Conservation (phyloP, 53 echinoderm and acorn worm genomes). For the Paracentrotus lividus region DNA sequence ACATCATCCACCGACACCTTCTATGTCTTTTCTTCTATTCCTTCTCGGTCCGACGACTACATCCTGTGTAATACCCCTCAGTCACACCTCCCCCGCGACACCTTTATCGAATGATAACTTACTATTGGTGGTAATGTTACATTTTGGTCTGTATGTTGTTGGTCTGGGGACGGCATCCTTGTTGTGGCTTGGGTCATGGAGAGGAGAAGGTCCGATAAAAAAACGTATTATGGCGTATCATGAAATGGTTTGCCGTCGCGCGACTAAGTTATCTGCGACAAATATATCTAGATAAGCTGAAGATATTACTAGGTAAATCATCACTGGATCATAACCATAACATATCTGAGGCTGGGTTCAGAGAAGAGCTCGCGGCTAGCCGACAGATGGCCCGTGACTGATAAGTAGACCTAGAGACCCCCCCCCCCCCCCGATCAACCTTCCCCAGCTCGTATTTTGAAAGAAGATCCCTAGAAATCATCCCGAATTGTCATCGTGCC, state of each 20-base stretch:
- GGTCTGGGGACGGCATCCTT: no score
- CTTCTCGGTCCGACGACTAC: background rate
- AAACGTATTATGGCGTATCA: background rate
- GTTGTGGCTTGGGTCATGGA: no score
- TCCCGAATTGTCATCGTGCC: no score
- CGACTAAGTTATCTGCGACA: background rate
- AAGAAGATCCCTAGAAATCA: no score
- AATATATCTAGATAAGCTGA: conserved; percentile 12
- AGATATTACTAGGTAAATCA: conserved; percentile 44
- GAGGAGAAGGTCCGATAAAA: background rate
- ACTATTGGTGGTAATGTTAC: no score
- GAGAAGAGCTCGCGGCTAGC: background rate
- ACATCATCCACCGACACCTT: background rate
- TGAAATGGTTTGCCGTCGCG: background rate
- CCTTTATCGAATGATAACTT: no score
- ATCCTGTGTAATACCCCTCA: background rate
- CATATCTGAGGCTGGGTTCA: conserved; percentile 26
- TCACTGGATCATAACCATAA: conserved; percentile 42
- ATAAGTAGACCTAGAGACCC: background rate
- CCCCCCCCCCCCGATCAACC: background rate
- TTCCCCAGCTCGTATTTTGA: no score
- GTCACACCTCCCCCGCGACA: no score
- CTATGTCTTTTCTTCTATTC: background rate
- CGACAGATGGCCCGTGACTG: conserved; percentile 29
- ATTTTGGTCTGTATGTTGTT: no score